Conservation (phyloP, 2,888 invertebrate genomes). For the Lasioglossum pauxillum region DNA sequence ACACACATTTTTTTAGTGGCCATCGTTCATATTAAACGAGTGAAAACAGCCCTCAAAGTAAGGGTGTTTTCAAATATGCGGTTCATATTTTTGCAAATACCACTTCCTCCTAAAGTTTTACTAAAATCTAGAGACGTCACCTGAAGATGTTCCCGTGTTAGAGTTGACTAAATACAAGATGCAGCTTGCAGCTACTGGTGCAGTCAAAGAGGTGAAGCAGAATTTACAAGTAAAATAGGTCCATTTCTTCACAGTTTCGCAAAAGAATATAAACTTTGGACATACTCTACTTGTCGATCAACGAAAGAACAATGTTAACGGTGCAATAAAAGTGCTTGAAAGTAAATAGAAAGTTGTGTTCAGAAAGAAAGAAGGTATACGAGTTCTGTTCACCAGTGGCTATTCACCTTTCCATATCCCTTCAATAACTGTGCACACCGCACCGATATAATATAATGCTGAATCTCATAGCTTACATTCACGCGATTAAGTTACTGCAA, state of each 20-base stretch:
- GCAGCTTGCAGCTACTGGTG: not conserved
- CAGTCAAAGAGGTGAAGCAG: not conserved
- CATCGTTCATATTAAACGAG: not conserved
- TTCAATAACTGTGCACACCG: slow-evolving; percentile 16
- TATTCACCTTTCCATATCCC: slow-evolving; percentile 64
- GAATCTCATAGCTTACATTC: not conserved
- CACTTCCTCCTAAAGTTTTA: not conserved
- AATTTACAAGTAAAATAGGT: not conserved
- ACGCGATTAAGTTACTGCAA: not conserved
- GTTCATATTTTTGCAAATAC: not conserved
- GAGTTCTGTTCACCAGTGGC: slow-evolving; percentile 50
- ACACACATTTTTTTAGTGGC: not conserved
- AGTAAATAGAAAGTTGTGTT: not conserved
- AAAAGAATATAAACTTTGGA: not conserved
- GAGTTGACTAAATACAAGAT: not conserved
- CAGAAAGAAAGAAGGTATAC: not conserved
- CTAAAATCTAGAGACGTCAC: not conserved
- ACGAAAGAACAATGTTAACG: not conserved
- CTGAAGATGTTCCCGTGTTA: not conserved
- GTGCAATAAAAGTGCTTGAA: not conserved
- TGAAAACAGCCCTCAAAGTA: not conserved
- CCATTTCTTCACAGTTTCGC: not conserved
- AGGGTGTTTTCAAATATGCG: not conserved
- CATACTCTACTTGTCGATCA: not conserved
- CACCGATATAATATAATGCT: not conserved